Evolutionary conservation across 1,140 invertebrate species (phyloP), one percentile per base, ranked within the genome.

Genomic region (Venustaconcha ellipsiformis): DNA sequence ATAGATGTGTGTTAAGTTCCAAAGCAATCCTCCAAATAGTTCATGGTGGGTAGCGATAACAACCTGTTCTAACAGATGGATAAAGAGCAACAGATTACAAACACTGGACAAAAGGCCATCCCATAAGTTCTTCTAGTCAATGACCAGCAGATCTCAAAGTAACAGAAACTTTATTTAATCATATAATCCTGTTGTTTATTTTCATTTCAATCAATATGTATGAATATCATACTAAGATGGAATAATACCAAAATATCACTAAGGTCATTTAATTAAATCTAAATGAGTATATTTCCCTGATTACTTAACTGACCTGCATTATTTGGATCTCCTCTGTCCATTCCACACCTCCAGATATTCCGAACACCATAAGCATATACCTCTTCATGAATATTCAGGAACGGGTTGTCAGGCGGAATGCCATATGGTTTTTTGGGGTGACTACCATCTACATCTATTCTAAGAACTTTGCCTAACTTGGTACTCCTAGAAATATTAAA

Each of bases 271-370:
- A 60, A n/a, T n/a, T 62, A 62, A 62, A n/a, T 11, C 11, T n/a
- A 12, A 8, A 23, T 6, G 4, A 62, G 12, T 11, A 17, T 67
- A 20, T 37, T 58, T 58, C 30, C 15, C 57, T 18, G 73, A 84
- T 84, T 84, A 48, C 37, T 48, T 48, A 11, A 48, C 37, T 48
- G 37, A 48, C 37, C 37, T 48, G 37, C 37, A 72, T 83, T 88
- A 4, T 70, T 60, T 63, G 71, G 77, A 26, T 85, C 82, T 0
- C 82, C 84, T 18, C 74, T 63, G 65, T 89, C 87, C 60, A 82
- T 83, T 62, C 85, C 84, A 80, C 87, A 88, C 30, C 88, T 79
- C 88, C 88, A 89, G 23, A 85, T 83, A 76, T 89, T 89, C 67
- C 87, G 74, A 20, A 88, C 67, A 23, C 88, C 88, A 64, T 86